These are phyloP conservation scores for Nixonia krombeini DNA, from an alignment of 1,140 invertebrate genomes.

Conservation along the genomic window DNA sequence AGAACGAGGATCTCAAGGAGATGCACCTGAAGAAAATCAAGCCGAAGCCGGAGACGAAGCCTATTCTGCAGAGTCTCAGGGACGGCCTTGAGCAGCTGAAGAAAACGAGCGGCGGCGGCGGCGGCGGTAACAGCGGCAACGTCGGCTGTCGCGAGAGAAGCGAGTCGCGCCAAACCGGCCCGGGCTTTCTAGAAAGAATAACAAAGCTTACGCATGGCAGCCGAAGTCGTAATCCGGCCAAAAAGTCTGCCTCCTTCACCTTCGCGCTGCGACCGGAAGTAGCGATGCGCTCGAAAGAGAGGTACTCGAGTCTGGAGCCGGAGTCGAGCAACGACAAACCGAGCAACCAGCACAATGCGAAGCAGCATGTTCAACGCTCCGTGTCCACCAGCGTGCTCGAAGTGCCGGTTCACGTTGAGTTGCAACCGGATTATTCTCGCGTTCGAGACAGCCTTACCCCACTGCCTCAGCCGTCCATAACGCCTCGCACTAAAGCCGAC, in stretches of 20 bases:
- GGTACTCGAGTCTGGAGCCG: constrained; percentile 66
- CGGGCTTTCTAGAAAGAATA: constrained; percentile 62
- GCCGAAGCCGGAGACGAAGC: constrained; percentile 64
- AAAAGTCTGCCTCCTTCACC: constrained; percentile 68
- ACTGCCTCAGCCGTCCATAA: constrained; percentile 49
- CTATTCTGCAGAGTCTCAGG: constrained; percentile 63
- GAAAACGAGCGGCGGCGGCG: too few relatives aligned
- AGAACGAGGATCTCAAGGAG: constrained; percentile 60
- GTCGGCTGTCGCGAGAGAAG: constrained; percentile 57
- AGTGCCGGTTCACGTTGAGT: constrained; percentile 56
- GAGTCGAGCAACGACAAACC: constrained; percentile 51
- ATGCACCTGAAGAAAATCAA: constrained; percentile 69
- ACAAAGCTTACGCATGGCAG: constrained; percentile 61
- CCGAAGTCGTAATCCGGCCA: constrained; percentile 63
- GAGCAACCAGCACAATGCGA: constrained; percentile 41
- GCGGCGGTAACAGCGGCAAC: too few relatives aligned
- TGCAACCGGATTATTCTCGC: constrained; percentile 59
- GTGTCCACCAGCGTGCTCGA: constrained; percentile 66
- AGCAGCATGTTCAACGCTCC: constrained; percentile 65
- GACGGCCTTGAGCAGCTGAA: constrained; percentile 66
- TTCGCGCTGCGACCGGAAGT: constrained; percentile 65
- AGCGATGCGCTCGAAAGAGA: constrained; percentile 62
- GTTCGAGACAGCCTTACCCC: constrained; percentile 65
- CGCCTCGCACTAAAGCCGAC: constrained; percentile 52
- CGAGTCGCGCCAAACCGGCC: constrained; percentile 55